phyloP scores from a whole-genome alignment of 2,888 invertebrate genomes.

The Saturnia japonica region DNA sequence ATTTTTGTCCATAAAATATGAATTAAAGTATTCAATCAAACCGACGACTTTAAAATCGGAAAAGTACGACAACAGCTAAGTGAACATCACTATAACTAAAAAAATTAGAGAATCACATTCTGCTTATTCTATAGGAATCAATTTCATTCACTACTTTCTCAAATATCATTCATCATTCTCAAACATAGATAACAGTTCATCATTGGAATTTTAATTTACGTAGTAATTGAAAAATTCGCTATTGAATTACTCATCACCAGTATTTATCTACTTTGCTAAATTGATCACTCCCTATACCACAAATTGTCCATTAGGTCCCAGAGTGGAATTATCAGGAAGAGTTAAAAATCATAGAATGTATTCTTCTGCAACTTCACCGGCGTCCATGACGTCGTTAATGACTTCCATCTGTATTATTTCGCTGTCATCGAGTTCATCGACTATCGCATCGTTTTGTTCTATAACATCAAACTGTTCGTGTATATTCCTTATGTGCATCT shows the following conservation, averaged over 20 bases:
- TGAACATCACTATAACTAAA: background rate
- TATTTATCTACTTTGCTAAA: background rate
- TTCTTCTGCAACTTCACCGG: conserved; percentile 38
- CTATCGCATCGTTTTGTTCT: conserved; percentile 28
- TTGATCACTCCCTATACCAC: background rate
- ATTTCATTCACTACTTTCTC: background rate
- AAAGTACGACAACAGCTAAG: background rate
- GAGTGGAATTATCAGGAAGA: background rate
- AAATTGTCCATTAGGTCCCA: background rate
- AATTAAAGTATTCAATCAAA: background rate
- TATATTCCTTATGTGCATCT: conserved; percentile 54
- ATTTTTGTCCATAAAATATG: background rate
- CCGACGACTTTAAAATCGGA: background rate
- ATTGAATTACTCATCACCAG: background rate
- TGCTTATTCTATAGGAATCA: background rate
- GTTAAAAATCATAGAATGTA: conserved; percentile 9
- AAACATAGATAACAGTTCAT: background rate
- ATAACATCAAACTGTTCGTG: conserved; percentile 44
- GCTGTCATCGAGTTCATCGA: conserved; percentile 46
- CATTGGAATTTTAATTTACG: background rate
- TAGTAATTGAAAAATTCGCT: background rate
- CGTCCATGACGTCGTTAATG: conserved; percentile 52
- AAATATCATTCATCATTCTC: background rate
- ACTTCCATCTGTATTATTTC: conserved; percentile 60
- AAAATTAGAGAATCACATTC: background rate